Base-by-base conservation (phyloP, 1,140 invertebrate genomes). In the Cotesia glomerata region DNA sequence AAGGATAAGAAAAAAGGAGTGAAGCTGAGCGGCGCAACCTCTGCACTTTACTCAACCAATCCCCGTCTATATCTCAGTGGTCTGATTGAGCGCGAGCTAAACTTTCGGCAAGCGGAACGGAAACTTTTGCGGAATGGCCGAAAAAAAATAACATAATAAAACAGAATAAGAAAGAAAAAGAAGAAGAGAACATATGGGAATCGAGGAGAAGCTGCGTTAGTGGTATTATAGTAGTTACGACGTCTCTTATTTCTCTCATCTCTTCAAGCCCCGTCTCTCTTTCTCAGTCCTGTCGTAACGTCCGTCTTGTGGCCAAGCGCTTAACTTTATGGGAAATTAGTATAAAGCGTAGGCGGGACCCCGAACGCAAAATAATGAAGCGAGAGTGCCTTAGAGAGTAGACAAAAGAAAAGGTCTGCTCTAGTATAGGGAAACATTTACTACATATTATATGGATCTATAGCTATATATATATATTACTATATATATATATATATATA, bases 81-180 rank as follows among this genome's bases (percentile, higher is more conserved):
- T 64, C 70, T 64, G 70, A 71, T 71, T 71, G 70, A 71, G 62
- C 70, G 70, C 70, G 62, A 64, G 62, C 36, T 49, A 71, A 71
- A 71, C 70, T 71, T 71, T 71, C 63, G 70, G 70, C 70, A 71
- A 71, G 70, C 70, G 70, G 70, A 71, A 71, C 70, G 70, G 64
- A 71, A 71, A 71, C 61, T 71, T 71, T 71, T 54, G 54, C 56
- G 69, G 32, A 59, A 62, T 56, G 61, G 61, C 61, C 39, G 39
- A 45, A 45, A 45, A 45, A 45, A 45, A 45, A 45, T 9, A 45
- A 8, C 7, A 45, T 39, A 45, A 45, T 45, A 45, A 45, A 64
- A 45, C 3, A 58, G 67, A 62, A 64, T 14, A 56, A 70, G 36
- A 62, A 36, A 13, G 68, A 39, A n/a, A 32, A 32, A 69, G 51